Base-by-base conservation (phyloP, 2,797 vertebrate species). In the Graptemys geographica region DNA sequence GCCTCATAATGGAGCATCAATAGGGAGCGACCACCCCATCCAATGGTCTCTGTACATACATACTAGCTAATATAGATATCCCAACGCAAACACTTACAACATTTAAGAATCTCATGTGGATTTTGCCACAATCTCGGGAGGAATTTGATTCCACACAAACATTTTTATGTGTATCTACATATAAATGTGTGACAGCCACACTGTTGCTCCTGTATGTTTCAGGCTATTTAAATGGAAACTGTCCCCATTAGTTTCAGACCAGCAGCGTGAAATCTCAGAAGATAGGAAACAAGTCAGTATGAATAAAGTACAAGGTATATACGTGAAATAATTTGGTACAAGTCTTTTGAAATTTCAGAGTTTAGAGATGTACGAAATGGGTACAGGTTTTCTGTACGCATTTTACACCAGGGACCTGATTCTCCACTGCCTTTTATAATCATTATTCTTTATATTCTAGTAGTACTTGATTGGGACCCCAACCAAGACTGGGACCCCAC, bases 181-280 rank as follows among this genome's bases (percentile, higher is more conserved):
- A 81, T 65, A 92, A 93, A 91, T 52, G 69, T 85, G 79, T 18
- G 72, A 89, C 0, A 0, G 3, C 33, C 83, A 37, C 88, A 76
- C 25, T 83, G n/a, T 33, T 65, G 18, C 11, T 85, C 51, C 21
- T 90, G 21, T 37, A 49, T 2, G 28, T 88, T 87, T 84, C 88
- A 88, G 59, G 51, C 83, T 89, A 92, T 94, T 96, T 88, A 90
- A 93, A 95, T 79, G 56, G 79, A 94, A 97, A 92, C 81, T 56
- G 84, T 28, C 56, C 55, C 81, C 92, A 91, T 82, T 57, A 83
- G 92, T 94, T 62, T 83, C 76, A 55, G 88, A 52, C 74, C 28
- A 86, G 47, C 1, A 11, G n/a, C 89, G 79, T 87, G 87, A 86
- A 94, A 96, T 88, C 90, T 94, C 94, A 87, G 79, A 92, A 90